These are phyloP conservation scores for Calosoma granatense DNA, from an alignment of 1,140 invertebrate genomes.

Conservation along the genomic window DNA sequence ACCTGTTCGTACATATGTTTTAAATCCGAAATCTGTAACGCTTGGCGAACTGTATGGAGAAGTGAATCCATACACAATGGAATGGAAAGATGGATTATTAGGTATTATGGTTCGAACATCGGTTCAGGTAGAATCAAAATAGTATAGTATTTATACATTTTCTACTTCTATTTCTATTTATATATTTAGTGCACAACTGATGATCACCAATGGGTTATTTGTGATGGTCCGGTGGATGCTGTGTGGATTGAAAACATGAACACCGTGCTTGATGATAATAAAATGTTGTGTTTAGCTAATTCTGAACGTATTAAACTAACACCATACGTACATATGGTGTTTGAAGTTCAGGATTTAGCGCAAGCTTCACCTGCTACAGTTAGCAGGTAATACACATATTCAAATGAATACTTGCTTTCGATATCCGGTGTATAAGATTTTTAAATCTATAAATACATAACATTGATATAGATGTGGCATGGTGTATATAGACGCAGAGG, in stretches of 20 bases:
- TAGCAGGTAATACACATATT: conserved; percentile 43
- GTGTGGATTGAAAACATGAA: conserved; percentile 96
- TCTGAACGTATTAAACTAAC: conserved; percentile 85
- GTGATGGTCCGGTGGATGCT: conserved; percentile 87
- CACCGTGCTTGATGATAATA: conserved; percentile 87
- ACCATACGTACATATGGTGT: conserved; percentile 72
- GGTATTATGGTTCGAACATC: conserved; percentile 59
- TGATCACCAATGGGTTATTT: conserved; percentile 73
- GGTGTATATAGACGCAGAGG: conserved; percentile 81
- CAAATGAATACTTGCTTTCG: not conserved
- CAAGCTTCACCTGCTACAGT: conserved; percentile 86
- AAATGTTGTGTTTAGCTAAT: conserved; percentile 80
- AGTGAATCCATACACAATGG: conserved; percentile 71
- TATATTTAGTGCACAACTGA: conserved; percentile 37
- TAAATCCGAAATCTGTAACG: conserved; percentile 84
- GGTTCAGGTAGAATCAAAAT: conserved; percentile 54
- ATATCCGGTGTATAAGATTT: not conserved
- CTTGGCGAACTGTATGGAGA: conserved; percentile 84
- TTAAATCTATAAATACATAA: conserved; percentile 21
- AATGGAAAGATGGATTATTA: conserved; percentile 83
- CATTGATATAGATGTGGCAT: conserved; percentile 67
- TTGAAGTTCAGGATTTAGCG: conserved; percentile 79
- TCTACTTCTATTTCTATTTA: conserved; percentile 2
- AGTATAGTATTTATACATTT: conserved; percentile 3
- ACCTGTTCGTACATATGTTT: conserved; percentile 53